These are phyloP conservation scores for Bucorvus abyssinicus DNA, from an alignment of 2,797 vertebrate genomes.

Conservation along the genomic window DNA sequence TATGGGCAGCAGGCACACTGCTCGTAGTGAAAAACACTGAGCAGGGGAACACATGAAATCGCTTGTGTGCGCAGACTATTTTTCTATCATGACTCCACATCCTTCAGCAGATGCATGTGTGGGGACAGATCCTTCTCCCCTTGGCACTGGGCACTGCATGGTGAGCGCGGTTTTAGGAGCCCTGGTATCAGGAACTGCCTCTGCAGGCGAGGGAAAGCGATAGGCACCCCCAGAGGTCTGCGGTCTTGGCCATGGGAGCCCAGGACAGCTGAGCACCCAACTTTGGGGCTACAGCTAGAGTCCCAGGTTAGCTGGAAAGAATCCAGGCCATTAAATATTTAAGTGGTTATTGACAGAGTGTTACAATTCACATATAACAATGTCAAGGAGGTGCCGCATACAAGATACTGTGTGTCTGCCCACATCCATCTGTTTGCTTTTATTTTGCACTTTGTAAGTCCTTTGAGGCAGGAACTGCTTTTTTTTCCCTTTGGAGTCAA, in stretches of 20 bases:
- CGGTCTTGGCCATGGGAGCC: background rate
- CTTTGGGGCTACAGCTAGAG: background rate
- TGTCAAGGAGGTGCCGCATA: slow-evolving; percentile 26
- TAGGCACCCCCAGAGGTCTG: background rate
- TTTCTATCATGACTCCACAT: background rate
- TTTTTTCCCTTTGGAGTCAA: background rate
- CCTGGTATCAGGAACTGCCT: background rate
- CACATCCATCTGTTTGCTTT: slow-evolving; percentile 38
- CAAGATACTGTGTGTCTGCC: background rate
- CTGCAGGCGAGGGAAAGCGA: fast-evolving
- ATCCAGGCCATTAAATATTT: slow-evolving; percentile 26
- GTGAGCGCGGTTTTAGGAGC: background rate
- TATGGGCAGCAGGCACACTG: background rate
- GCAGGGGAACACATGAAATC: background rate
- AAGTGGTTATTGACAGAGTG: slow-evolving; percentile 25
- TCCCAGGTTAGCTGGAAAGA: background rate
- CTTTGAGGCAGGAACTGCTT: slow-evolving; percentile 2
- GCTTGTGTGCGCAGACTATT: background rate
- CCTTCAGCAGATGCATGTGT: background rate
- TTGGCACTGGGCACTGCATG: background rate
- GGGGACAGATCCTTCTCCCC: background rate
- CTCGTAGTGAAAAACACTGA: background rate
- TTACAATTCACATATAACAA: slow-evolving; percentile 25
- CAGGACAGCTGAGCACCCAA: background rate
- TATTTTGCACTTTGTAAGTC: background rate